These are phyloP conservation scores for Aphyosemion australe DNA, from an alignment of 2,113 vertebrate genomes.

Conservation along the genomic window DNA sequence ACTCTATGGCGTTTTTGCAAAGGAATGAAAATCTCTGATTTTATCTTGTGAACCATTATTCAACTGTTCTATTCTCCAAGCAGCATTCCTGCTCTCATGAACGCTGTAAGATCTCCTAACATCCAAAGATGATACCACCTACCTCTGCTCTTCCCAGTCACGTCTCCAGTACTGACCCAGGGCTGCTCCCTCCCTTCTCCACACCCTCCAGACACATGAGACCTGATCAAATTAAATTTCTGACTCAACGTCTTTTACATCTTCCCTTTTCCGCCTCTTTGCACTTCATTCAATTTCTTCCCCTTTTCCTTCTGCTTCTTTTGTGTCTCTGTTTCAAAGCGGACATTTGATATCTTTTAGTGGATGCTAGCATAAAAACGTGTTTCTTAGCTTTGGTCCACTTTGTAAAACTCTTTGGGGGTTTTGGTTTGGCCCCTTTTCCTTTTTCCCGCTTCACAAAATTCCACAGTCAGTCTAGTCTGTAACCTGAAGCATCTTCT, in stretches of 20 bases:
- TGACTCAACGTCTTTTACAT: conserved; percentile 26
- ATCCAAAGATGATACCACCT: conserved; percentile 5
- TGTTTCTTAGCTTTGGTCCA: conserved; percentile 21
- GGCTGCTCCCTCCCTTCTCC: conserved; percentile 17
- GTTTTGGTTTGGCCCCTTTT: conserved; percentile 1
- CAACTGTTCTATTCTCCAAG: conserved; percentile 17
- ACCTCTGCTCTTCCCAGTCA: conserved; percentile 30
- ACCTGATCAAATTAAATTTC: conserved; percentile 66
- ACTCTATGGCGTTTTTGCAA: background rate
- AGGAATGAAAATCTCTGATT: background rate
- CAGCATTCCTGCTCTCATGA: conserved; percentile 27
- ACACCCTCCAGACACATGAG: conserved; percentile 57
- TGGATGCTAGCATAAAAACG: conserved; percentile 11
- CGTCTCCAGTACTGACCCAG: conserved; percentile 40
- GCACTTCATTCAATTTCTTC: conserved; percentile 31
- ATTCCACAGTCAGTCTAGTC: conserved; percentile 62
- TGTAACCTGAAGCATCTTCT: conserved; percentile 36
- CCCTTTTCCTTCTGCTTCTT: conserved; percentile 10
- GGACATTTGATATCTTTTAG: conserved; percentile 12
- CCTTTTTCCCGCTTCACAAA: conserved; percentile 27
- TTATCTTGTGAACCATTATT: conserved; percentile 4
- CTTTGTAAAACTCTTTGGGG: conserved; percentile 42
- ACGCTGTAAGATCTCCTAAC: conserved; percentile 5
- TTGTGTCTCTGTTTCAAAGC: background rate
- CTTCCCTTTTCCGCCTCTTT: conserved; percentile 29